Conservation (phyloP, 2,113 vertebrate genomes). For the Todiramphus saurophagus region DNA sequence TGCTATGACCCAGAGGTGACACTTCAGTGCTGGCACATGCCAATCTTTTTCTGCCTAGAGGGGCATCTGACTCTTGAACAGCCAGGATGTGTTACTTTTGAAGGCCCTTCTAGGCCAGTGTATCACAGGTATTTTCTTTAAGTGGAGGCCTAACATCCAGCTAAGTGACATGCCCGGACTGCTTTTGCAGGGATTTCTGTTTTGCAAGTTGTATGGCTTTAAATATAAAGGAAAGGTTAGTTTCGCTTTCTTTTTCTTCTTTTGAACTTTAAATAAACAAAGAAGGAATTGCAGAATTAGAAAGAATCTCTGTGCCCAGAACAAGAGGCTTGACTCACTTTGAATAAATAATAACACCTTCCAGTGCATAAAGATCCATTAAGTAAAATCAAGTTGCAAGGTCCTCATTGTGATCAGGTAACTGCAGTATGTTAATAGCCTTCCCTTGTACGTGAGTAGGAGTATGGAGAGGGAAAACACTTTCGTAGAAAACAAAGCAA, state of each 20-base stretch:
- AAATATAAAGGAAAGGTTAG: not conserved
- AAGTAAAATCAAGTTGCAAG: constrained; percentile 14
- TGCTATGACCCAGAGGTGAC: not conserved
- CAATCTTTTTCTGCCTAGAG: not conserved
- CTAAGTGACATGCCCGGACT: not conserved
- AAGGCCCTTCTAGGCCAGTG: not conserved
- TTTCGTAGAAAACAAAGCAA: constrained; percentile 18
- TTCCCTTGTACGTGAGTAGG: not conserved
- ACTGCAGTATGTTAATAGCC: not conserved
- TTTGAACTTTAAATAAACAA: constrained; percentile 8
- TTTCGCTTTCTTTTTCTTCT: not conserved
- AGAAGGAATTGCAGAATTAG: not conserved
- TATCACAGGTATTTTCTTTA: not conserved
- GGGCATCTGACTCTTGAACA: not conserved
- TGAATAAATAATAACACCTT: constrained; percentile 1
- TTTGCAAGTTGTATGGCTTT: not conserved
- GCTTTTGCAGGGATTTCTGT: not conserved
- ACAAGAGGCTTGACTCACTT: constrained; percentile 1
- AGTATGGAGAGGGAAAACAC: not conserved
- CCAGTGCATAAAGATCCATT: constrained; percentile 7
- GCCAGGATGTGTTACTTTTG: not conserved
- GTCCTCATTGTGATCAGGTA: constrained; percentile 15
- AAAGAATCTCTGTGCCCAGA: not conserved
- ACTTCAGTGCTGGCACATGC: not conserved
- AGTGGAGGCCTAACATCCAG: not conserved